A percentile compares a stretch with the other conserved stretches of the same genome.
Evolutionary conservation across 2,888 invertebrate species (phyloP).

Genomic region (Graphium colonna): DNA sequence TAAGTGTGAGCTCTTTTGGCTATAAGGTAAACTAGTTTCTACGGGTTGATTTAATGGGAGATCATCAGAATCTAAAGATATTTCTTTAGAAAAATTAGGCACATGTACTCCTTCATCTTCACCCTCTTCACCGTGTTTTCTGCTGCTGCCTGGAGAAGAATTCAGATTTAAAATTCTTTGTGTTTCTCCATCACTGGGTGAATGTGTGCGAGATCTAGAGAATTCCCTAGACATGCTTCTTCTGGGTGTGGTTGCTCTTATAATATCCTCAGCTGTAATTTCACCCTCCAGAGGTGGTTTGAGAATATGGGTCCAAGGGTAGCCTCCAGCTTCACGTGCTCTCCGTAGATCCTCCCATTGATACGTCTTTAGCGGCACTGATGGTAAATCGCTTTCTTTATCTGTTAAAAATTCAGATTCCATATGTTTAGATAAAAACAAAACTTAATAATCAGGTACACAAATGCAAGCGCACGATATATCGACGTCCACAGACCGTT

Average conservation of each 20-base stretch:
- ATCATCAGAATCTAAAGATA: conserved; percentile 70
- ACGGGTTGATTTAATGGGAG: conserved; percentile 50
- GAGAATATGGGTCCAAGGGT: conserved; percentile 90
- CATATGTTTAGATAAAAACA: conserved; percentile 66
- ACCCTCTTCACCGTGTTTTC: conserved; percentile 69
- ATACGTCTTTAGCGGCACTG: conserved; percentile 87
- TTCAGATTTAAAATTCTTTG: conserved; percentile 71
- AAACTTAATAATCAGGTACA: conserved; percentile 29
- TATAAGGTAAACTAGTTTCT: conserved; percentile 45
- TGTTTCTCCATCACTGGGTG: conserved; percentile 54
- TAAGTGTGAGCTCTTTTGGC: conserved; percentile 48
- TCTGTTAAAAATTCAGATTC: conserved; percentile 79
- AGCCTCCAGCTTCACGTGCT: conserved; percentile 85
- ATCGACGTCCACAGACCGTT: conserved; percentile 35
- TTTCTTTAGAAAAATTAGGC: conserved; percentile 75
- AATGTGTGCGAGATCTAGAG: conserved; percentile 67
- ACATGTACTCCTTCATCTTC: conserved; percentile 69
- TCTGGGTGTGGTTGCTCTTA: conserved; percentile 66
- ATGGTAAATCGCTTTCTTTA: conserved; percentile 76
- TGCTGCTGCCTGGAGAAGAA: conserved; percentile 74
- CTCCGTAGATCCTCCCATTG: conserved; percentile 89
- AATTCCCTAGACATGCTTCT: conserved; percentile 74
- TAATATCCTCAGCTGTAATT: conserved; percentile 74
- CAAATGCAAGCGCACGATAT: conserved; percentile 30
- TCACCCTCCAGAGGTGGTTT: conserved; percentile 81